Percentiles rank a stretch among this genome's conserved stretches.
These are phyloP conservation scores for Tadarida brasiliensis DNA, from an alignment of 2,797 vertebrate species.

Conservation along the genomic window DNA sequence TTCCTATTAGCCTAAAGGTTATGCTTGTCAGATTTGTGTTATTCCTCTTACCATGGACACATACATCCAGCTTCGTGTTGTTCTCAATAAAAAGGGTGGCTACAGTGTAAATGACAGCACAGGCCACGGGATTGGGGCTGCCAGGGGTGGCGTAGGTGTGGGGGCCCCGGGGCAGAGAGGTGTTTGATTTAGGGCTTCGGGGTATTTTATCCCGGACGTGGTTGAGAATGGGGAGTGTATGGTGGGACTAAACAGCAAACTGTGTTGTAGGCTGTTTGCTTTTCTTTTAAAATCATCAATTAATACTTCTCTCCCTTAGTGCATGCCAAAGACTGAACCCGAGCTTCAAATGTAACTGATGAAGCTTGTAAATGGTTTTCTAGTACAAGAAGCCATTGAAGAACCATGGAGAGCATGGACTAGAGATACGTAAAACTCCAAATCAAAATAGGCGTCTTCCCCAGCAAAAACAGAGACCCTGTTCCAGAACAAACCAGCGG, in stretches of 20 bases:
- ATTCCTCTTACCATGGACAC: background rate
- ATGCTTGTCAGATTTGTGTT: background rate
- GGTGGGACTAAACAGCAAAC: background rate
- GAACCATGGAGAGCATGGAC: background rate
- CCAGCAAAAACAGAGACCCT: background rate
- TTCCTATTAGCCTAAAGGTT: background rate
- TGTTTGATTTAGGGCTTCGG: background rate
- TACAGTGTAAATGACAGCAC: background rate
- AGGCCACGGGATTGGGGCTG: accelerated
- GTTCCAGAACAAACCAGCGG: background rate
- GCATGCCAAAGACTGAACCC: background rate
- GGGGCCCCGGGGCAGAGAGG: background rate
- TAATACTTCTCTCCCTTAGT: background rate
- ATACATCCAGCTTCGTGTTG: background rate
- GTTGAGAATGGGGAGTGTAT: too few species aligned
- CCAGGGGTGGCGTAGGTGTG: accelerated
- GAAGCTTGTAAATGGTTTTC: background rate
- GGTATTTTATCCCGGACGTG: background rate
- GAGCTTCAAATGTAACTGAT: background rate
- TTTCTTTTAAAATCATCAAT: background rate
- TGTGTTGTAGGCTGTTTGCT: background rate
- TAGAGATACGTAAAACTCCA: background rate
- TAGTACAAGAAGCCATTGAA: background rate
- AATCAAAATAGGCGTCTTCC: background rate
- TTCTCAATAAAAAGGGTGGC: background rate